Base-by-base conservation (phyloP, 2,797 vertebrate species). In the Cynodonichthys magdalenae region DNA sequence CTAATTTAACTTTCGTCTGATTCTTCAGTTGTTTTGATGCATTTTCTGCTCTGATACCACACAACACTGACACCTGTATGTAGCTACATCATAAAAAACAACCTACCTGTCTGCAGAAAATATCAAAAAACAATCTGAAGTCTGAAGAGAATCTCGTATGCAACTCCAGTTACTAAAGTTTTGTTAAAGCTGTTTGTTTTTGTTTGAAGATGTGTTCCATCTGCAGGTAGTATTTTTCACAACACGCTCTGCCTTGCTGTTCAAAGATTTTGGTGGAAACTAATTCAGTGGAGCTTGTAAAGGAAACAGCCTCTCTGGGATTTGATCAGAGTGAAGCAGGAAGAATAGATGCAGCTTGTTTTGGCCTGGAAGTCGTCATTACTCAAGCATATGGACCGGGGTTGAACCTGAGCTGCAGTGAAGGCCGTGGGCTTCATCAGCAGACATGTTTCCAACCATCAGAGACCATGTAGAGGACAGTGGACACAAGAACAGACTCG, bases 261-360 rank as follows among this genome's bases (percentile, higher is more conserved):
- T 80, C 57, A 65, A 73, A 81, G 70, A 51, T 50, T 66, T 77
- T 68, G 44, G 53, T 19, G 45, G 52, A 65, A 61, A 41, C 15
- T 72, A 81, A 87, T 84, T 86, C 78, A 49, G 53, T 20, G 55
- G 50, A 67, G 65, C 41, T 51, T 9, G 61, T 62, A 70, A 75
- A 79, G 80, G 52, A 79, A 77, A 71, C 45, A 34, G 67, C 53
- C 75, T 72, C 68, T 8, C 55, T 70, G 83, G 77, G 86, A 77
- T 72, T 82, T 88, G 72, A 82, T 80, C 71, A 66, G 61, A 76
- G 64, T 49, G 57, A 39, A 41, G 59, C 58, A n/a, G 62, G 65
- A 67, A 75, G 83, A 67, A 81, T 69, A 14, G 71, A 80, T 68
- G 56, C 69, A 60, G 66, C 24, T 59, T 57, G 67, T 73, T 72